These are phyloP conservation scores for Blastobasis adustella DNA, from an alignment of 2,888 invertebrate genomes.

Conservation along the genomic window DNA sequence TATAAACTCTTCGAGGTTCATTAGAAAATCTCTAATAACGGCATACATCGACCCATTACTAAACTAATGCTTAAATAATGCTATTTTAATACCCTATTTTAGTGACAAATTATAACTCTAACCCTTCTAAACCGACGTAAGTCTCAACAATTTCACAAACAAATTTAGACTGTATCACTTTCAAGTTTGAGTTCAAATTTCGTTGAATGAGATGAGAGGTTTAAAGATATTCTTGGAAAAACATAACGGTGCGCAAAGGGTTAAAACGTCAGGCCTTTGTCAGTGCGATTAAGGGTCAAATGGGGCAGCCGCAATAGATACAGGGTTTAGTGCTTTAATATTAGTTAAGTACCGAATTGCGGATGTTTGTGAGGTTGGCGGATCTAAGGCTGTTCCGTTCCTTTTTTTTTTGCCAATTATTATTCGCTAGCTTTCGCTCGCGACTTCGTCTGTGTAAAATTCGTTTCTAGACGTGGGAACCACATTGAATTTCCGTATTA, in stretches of 20 bases:
- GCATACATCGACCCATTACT: constrained; percentile 4
- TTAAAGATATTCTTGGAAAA: neutral
- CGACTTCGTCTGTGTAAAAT: too few species aligned
- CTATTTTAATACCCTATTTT: constrained; percentile 6
- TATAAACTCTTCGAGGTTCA: too few species aligned
- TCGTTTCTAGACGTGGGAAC: too few species aligned
- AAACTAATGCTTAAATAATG: constrained; percentile 5
- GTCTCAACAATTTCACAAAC: neutral
- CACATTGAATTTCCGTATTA: too few species aligned
- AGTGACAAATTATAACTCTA: constrained; percentile 4
- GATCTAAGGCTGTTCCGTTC: too few species aligned
- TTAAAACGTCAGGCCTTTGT: constrained; percentile 14
- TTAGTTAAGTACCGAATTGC: too few species aligned
- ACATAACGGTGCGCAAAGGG: constrained; percentile 2
- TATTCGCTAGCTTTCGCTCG: too few species aligned
- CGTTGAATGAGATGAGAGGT: neutral
- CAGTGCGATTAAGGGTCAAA: constrained; percentile 1
- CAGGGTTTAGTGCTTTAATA: too few species aligned
- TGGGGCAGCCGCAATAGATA: neutral
- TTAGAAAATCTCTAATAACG: neutral
- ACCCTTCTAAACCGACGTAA: neutral
- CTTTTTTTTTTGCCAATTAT: too few species aligned
- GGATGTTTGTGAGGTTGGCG: too few species aligned
- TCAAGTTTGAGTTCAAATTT: neutral
- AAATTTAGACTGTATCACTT: neutral